phyloP scores from a whole-genome alignment of 2,888 invertebrate species.

The Amphipoea oculea region DNA sequence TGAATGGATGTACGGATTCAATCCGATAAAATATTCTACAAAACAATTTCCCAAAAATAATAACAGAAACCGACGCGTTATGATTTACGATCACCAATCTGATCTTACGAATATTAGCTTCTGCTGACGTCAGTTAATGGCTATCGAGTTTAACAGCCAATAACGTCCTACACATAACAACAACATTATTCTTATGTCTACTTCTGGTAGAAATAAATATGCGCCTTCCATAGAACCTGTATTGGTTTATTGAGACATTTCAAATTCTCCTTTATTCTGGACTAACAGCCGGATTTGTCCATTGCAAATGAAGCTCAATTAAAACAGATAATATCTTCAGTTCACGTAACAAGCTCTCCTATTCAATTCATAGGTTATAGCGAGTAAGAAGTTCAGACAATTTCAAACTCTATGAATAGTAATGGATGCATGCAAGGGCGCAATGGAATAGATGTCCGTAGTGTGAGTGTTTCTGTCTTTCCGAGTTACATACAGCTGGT shows the following conservation, averaged over 20 bases:
- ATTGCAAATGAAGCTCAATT: constrained; percentile 31
- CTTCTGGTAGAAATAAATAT: not conserved
- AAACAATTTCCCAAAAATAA: constrained; percentile 12
- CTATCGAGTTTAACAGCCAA: constrained; percentile 36
- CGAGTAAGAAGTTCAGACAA: constrained; percentile 69
- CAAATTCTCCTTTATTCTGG: constrained; percentile 15
- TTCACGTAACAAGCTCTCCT: constrained; percentile 20
- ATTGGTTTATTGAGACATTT: constrained; percentile 11
- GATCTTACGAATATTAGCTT: constrained; percentile 29
- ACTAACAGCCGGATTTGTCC: not conserved
- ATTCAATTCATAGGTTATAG: constrained; percentile 69
- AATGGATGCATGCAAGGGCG: constrained; percentile 66
- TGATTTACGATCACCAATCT: constrained; percentile 41
- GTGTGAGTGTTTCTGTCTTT: constrained; percentile 44
- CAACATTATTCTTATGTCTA: constrained; percentile 2
- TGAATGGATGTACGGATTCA: not conserved
- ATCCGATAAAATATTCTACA: not conserved
- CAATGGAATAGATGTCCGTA: constrained; percentile 62
- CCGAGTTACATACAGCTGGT: constrained; percentile 31
- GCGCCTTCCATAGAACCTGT: not conserved
- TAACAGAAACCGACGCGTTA: constrained; percentile 9
- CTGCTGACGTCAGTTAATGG: constrained; percentile 37
- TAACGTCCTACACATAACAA: constrained; percentile 26
- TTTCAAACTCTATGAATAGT: constrained; percentile 72
- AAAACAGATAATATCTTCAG: constrained; percentile 28